These are phyloP conservation scores for Myiotriccus ornatus DNA, from an alignment of 2,797 vertebrate genomes.

Conservation along the genomic window DNA sequence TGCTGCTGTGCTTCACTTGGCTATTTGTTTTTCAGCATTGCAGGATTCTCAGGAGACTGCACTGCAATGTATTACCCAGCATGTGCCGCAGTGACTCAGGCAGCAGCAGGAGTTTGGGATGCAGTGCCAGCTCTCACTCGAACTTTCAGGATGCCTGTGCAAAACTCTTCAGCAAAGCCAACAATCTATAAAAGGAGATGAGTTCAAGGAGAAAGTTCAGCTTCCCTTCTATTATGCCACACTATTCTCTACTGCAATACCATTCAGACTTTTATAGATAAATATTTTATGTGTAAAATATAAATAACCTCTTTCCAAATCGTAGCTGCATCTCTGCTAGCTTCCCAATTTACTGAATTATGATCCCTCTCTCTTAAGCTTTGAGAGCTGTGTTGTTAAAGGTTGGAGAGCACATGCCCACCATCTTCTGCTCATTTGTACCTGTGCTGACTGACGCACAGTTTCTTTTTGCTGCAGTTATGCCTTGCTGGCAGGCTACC, in stretches of 20 bases:
- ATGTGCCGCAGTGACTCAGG: constrained; percentile 50
- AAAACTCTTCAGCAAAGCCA: constrained; percentile 17
- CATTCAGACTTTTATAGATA: neutral
- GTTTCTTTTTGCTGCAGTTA: neutral
- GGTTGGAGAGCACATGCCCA: neutral
- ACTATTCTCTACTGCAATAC: neutral
- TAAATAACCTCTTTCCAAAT: neutral
- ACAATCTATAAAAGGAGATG: constrained; percentile 26
- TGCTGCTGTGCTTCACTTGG: neutral
- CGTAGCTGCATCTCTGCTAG: neutral
- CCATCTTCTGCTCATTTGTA: neutral
- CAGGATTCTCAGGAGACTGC: constrained; percentile 8
- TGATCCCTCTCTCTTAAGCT: neutral
- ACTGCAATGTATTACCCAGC: constrained; percentile 1
- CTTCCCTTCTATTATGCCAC: neutral
- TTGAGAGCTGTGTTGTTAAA: neutral
- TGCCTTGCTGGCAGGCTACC: neutral
- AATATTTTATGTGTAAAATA: neutral
- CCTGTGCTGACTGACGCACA: neutral
- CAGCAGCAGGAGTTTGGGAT: neutral
- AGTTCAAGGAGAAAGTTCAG: neutral
- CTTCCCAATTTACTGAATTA: neutral
- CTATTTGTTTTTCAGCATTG: constrained; percentile 13
- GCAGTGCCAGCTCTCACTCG: neutral
- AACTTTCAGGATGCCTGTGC: neutral